These are phyloP conservation scores for Armadillidium nasatum DNA, from an alignment of 1,140 invertebrate genomes.

Conservation along the genomic window DNA sequence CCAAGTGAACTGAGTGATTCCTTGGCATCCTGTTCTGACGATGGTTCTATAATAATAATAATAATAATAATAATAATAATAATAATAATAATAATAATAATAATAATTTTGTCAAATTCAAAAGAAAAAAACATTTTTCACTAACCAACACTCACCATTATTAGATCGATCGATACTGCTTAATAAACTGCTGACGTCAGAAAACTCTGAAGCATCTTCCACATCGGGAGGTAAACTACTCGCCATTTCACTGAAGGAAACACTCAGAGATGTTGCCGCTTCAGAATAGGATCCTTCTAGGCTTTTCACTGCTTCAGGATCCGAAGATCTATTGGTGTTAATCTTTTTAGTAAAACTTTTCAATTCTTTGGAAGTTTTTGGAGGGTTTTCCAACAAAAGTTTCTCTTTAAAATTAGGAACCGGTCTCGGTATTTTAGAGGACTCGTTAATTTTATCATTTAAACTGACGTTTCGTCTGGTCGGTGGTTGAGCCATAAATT, in stretches of 20 bases:
- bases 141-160: too few species aligned
- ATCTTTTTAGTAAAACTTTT: too few species aligned
- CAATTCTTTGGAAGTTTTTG: too few species aligned
- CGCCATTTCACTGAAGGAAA: slow-evolving; percentile 27
- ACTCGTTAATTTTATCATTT: slow-evolving; percentile 41
- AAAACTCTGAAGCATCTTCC: slow-evolving; percentile 47
- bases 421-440: slow-evolving; percentile 35
- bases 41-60: slow-evolving; percentile 22
- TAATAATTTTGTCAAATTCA: too few species aligned
- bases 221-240: slow-evolving; percentile 23
- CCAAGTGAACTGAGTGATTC: slow-evolving; percentile 62
- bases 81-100: too few species aligned
- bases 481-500: slow-evolving; percentile 36
- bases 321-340: neutral
- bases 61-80: too few species aligned
- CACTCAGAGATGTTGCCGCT: slow-evolving; percentile 27
- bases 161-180: slow-evolving; percentile 55
- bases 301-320: slow-evolving; percentile 29
- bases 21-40: slow-evolving; percentile 42
- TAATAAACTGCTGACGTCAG: slow-evolving; percentile 56
- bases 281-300: slow-evolving; percentile 32
- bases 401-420: slow-evolving; percentile 25
- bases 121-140: too few species aligned
- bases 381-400: neutral
- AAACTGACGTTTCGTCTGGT: slow-evolving; percentile 37